These are phyloP conservation scores for Andrena dorsata DNA, from an alignment of 2,888 invertebrate genomes.

Conservation along the genomic window DNA sequence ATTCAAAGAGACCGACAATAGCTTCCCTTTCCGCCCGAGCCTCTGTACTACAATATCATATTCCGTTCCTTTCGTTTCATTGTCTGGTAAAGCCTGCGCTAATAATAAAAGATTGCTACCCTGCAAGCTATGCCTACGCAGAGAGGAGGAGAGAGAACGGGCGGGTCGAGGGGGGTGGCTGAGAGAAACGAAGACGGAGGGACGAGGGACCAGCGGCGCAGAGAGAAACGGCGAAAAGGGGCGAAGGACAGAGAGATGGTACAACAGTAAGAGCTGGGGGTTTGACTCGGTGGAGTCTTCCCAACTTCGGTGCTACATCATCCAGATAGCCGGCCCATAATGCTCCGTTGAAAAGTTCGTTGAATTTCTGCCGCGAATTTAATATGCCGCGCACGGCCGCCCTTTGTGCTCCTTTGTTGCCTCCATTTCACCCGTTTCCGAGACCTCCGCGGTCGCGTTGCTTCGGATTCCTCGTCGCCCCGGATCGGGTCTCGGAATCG, in stretches of 20 bases:
- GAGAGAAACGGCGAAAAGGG: slow-evolving; percentile 21
- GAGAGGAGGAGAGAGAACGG: slow-evolving; percentile 58
- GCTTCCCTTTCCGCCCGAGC: slow-evolving; percentile 81
- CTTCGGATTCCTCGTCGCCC: slow-evolving; percentile 18
- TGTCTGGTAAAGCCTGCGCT: slow-evolving; percentile 85
- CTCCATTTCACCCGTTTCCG: background rate
- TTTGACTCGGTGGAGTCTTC: slow-evolving; percentile 73
- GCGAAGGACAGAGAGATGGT: slow-evolving; percentile 24
- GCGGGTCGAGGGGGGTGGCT: background rate
- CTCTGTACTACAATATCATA: slow-evolving; percentile 84
- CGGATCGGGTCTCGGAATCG: slow-evolving; percentile 1
- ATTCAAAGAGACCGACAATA: slow-evolving; percentile 86
- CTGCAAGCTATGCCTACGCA: slow-evolving; percentile 81
- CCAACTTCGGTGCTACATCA: slow-evolving; percentile 84
- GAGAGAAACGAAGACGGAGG: slow-evolving; percentile 27
- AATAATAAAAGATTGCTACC: slow-evolving; percentile 85
- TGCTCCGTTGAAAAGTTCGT: slow-evolving; percentile 81
- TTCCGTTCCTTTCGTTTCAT: slow-evolving; percentile 85
- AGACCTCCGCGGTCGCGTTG: slow-evolving; percentile 9
- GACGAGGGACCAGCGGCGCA: slow-evolving; percentile 17
- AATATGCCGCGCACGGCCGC: slow-evolving; percentile 81
- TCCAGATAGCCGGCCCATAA: slow-evolving; percentile 80
- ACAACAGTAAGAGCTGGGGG: slow-evolving; percentile 46
- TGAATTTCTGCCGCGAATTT: slow-evolving; percentile 82
- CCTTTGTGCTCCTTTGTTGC: slow-evolving; percentile 48